Evolutionary conservation across 2,888 invertebrate genomes (phyloP).

Genomic region (Leptopilina drosophilae): DNA sequence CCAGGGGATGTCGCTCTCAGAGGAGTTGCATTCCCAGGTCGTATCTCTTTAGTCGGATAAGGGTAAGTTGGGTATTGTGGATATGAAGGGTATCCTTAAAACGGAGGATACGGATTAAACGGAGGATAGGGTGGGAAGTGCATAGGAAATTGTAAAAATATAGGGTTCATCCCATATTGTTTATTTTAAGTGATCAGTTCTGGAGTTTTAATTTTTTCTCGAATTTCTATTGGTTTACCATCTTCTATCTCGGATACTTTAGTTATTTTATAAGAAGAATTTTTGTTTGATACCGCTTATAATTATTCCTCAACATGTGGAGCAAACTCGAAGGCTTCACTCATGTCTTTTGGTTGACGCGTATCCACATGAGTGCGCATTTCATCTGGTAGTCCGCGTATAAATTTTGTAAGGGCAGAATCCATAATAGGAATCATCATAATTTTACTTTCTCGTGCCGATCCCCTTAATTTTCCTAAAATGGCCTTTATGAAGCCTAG

Average conservation of each 20-base stretch:
- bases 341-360: not conserved
- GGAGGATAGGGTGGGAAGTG: too few species aligned
- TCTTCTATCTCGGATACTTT: not conserved
- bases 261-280: not conserved
- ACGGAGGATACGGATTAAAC: too few species aligned
- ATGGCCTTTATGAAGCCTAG: too few species aligned
- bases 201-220: too few species aligned
- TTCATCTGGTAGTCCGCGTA: not conserved
- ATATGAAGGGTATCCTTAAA: too few species aligned
- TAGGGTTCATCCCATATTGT: too few species aligned
- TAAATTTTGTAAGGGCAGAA: not conserved
- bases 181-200: too few species aligned
- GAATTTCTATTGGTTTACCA: not conserved
- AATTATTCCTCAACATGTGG: not conserved
- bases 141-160: too few species aligned
- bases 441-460: not conserved
- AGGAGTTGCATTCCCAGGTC: too few species aligned
- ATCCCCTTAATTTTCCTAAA: not conserved
- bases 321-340: not conserved
- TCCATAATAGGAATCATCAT: not conserved
- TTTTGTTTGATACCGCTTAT: not conserved
- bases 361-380: not conserved
- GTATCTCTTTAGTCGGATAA: not conserved
- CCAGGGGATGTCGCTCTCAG: not conserved
- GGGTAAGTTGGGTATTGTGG: not conserved